These are phyloP conservation scores for Leptoteleia sp. DNA, from an alignment of 1,140 invertebrate genomes.

Conservation along the genomic window DNA sequence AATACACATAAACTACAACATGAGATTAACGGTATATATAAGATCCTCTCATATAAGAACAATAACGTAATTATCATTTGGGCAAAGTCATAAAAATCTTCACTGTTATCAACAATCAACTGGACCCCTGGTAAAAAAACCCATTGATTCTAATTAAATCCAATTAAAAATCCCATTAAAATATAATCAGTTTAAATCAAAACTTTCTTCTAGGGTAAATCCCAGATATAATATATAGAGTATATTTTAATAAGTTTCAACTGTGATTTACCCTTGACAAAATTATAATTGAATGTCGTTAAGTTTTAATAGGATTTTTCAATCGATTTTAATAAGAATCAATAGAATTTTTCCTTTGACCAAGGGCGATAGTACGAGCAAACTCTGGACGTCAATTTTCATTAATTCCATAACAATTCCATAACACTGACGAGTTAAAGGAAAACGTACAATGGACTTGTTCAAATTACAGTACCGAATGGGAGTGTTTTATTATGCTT, in stretches of 20 bases:
- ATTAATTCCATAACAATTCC: slow-evolving; percentile 5
- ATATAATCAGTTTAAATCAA: too few relatives aligned
- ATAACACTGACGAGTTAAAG: slow-evolving; percentile 16
- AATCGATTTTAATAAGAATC: too few relatives aligned
- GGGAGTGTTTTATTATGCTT: slow-evolving; percentile 10
- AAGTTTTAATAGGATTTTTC: too few relatives aligned
- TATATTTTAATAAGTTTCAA: too few relatives aligned
- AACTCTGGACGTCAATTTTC: slow-evolving; percentile 2
- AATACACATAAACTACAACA: slow-evolving; percentile 35
- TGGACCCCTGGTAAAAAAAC: too few relatives aligned
- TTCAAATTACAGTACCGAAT: slow-evolving; percentile 5
- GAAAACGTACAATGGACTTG: slow-evolving; percentile 6
- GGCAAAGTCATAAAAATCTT: slow-evolving; percentile 1
- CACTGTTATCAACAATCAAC: slow-evolving; percentile 13
- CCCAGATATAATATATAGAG: too few relatives aligned
- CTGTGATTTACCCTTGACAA: too few relatives aligned
- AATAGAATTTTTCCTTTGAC: too few relatives aligned
- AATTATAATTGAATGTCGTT: too few relatives aligned
- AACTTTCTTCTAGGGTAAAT: too few relatives aligned
- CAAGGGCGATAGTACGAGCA: background rate
- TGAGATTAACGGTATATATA: slow-evolving; percentile 23
- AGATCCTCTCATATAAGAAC: slow-evolving; percentile 6
- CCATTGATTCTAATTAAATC: too few relatives aligned
- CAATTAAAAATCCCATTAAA: too few relatives aligned
- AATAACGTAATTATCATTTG: slow-evolving; percentile 2